phyloP scores from a whole-genome alignment of 2,888 invertebrate species.

The Priocnemis perturbator region DNA sequence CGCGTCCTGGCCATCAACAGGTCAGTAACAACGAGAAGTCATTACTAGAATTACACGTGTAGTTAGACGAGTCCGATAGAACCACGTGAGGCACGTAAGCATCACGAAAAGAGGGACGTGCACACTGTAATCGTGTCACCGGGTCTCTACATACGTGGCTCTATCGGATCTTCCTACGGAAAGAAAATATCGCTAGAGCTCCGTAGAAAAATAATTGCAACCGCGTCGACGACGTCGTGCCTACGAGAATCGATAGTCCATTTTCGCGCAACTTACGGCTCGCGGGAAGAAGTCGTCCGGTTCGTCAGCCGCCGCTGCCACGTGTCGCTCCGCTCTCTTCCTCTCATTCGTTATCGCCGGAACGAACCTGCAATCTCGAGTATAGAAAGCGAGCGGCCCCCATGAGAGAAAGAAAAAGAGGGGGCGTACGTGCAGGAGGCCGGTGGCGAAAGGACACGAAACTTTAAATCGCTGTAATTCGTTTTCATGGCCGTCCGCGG shows the following conservation, averaged over 20 bases:
- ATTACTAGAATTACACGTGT: constrained; percentile 51
- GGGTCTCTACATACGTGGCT: constrained; percentile 6
- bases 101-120: constrained; percentile 3
- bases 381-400: constrained; percentile 17
- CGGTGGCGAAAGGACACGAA: constrained; percentile 25
- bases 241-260: no score
- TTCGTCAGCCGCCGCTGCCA: not conserved
- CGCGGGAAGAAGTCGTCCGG: no score
- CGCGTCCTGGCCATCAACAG: constrained; percentile 74
- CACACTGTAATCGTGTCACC: constrained; percentile 19
- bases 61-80: constrained; percentile 44
- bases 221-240: no score
- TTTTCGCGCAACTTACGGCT: no score
- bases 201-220: no score
- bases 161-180: constrained; percentile 24
- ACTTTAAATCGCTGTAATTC: constrained; percentile 59
- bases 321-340: constrained; percentile 20
- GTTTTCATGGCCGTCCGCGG: constrained; percentile 50
- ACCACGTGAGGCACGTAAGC: constrained; percentile 32
- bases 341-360: constrained; percentile 25
- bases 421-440: constrained; percentile 6
- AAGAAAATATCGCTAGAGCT: no score
- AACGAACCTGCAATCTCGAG: constrained; percentile 25
- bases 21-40: constrained; percentile 72
- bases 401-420: constrained; percentile 10